A percentile compares a stretch with the other conserved stretches of the same genome.
Evolutionary conservation across 2,888 invertebrate genomes (phyloP).

Genomic region (Chirona hameri): DNA sequence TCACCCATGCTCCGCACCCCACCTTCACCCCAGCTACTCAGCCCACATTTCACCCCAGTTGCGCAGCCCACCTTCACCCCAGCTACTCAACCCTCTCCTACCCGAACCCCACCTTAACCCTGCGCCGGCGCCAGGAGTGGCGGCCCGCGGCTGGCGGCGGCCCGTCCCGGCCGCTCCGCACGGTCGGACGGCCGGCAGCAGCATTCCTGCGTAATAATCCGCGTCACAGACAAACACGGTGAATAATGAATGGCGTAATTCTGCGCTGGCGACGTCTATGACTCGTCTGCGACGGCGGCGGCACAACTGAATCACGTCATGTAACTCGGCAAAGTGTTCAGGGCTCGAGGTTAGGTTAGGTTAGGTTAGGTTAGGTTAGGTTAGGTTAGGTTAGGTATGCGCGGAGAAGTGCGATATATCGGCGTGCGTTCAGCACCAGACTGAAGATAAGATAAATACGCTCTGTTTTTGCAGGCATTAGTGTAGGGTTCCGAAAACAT

Average conservation of each 20-base stretch:
- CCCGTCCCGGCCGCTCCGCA: not conserved
- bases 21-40: no score
- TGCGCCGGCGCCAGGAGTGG: not conserved
- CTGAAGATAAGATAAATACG: not conserved
- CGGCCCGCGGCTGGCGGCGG: not conserved
- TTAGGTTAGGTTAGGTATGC: no score
- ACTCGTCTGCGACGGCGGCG: not conserved
- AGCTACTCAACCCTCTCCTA: no score
- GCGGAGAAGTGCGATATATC: not conserved
- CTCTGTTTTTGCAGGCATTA: not conserved
- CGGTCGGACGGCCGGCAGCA: not conserved
- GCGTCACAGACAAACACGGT: not conserved
- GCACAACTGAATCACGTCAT: not conserved
- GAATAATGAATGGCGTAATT: not conserved
- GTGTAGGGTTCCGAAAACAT: not conserved
- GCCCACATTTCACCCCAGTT: no score
- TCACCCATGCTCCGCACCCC: no score
- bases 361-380: no score
- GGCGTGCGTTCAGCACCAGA: not conserved
- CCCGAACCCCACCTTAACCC: no score
- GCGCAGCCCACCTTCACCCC: no score
- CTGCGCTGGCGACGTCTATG: not conserved
- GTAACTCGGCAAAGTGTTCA: not conserved
- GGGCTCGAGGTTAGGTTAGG: no score
- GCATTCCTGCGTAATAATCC: slow-evolving; percentile 6